Base-by-base conservation (phyloP, 64 coral and sea anemone species). In the Stichodactyla helianthus region DNA sequence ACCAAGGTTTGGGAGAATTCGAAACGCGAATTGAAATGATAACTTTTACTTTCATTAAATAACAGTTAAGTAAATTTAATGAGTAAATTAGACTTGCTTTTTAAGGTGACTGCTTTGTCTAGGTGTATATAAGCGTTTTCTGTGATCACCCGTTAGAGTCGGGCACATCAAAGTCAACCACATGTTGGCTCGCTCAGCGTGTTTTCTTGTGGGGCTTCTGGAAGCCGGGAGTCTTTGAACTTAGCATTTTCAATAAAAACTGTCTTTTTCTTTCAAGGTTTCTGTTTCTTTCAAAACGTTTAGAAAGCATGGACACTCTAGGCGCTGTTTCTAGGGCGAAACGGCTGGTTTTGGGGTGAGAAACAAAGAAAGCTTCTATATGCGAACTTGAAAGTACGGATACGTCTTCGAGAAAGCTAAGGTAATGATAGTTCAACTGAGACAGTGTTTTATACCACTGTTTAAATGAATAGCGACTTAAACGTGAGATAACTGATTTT, bases 231-330 rank as follows among this genome's bases (percentile, higher is more conserved):
- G 22, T 74, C 68, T 74, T 74, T 74, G 68, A 74, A 74, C 68
- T 74, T 74, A 23, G 68, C 68, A 74, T 74, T 74, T 74, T 74
- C 25, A 74, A 74, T 74, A 74, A 74, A 74, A 74, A 31, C 68
- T 27, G 68, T 23, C 27, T 74, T 9, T 23, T 74, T 74, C 68
- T 74, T 74, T 74, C 22, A 31, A 65, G 23, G n/a, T 31, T 74
- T 74, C 68, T 74, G 68, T 74, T 9, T 74, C 8, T 58, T 58
- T 58, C 55, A 74, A 26, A 74, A 65, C 19, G 1, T n/a, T 65
- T 65, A 9, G 19, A 65, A 65, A 65, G 62, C 62, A 65, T 65
- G 62, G 62, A 9, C 62, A 65, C 62, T 65, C 22, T 4, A 65
- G 6, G 62, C 9, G 6, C 22, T 65, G 18, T 65, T 65, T n/a